Evolutionary conservation across 2,113 vertebrate genomes (phyloP), one percentile per base, ranked within the genome.

Genomic region (Pelecanoides urinatrix): DNA sequence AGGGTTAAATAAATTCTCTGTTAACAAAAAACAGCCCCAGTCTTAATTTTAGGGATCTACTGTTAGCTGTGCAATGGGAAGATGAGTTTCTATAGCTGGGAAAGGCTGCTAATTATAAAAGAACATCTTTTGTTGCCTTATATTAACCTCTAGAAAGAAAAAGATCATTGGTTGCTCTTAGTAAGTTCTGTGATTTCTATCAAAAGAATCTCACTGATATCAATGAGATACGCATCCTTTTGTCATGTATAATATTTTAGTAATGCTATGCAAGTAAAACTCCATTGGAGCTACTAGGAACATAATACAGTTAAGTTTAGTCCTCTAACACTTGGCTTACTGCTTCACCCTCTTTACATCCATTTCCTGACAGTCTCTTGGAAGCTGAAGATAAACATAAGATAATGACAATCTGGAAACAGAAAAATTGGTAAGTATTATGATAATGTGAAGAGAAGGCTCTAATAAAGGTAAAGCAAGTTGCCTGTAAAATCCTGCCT

Each of bases 11-110:
- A 96, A 92, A 97, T 95, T 91, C 77, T 71, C 50, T 87, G 22
- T 81, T 97, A 97, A 97, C 74, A 95, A 90, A 96, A 97, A 94
- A 1, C 94, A 97, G 93, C 62, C 91, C 77, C 8, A 47, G 50
- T 26, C 47, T 91, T 74, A 96, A 76, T 56, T 96, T 90, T 12
- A 55, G 45, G 25, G 34, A 68, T 72, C 56, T 68, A 9, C 49
- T 82, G 10, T 79, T 79, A 59, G 50, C 58, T 86, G 42, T 86
- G 62, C 58, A 82, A 40, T 20, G 32, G 21, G 26, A 94, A 87
- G 42, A 58, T 72, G 73, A 75, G 52, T 58, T 95, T 94, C 86
- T 76, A 13, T 45, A 88, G 38, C 73, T 78, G 55, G 20, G 16
- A 73, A 52, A 88, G 62, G 0, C 38, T 88, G 27, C 52, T 90